phyloP scores from a whole-genome alignment of 2,797 vertebrate genomes.

The Anabacerthia variegaticeps region DNA sequence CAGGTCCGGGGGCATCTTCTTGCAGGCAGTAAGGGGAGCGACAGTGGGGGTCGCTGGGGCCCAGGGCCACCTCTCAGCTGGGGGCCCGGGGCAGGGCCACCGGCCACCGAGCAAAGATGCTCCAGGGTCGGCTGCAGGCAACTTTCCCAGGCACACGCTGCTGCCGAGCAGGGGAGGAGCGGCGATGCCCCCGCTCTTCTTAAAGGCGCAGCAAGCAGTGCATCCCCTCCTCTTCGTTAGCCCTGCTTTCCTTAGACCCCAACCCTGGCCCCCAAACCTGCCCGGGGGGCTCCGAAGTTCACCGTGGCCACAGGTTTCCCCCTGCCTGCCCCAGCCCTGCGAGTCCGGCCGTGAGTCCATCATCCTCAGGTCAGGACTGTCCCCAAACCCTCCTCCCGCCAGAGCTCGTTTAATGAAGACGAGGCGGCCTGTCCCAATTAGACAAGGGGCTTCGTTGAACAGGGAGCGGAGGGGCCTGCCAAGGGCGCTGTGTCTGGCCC shows the following conservation, averaged over 20 bases:
- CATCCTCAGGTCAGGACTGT: background rate
- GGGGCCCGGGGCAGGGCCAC: background rate
- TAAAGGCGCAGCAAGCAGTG: slow-evolving; percentile 43
- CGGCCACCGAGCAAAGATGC: background rate
- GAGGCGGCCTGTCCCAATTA: slow-evolving; percentile 61
- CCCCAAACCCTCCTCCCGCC: background rate
- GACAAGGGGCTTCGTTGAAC: slow-evolving; percentile 52
- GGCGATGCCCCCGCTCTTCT: slow-evolving; percentile 19
- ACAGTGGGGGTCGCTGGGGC: background rate
- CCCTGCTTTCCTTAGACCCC: background rate
- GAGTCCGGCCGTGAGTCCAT: background rate
- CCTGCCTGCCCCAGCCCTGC: background rate
- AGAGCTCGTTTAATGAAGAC: slow-evolving; percentile 41
- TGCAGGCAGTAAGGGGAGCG: fast-evolving
- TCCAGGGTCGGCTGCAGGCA: slow-evolving; percentile 2
- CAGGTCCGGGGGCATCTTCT: slow-evolving; percentile 10
- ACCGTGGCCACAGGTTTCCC: background rate
- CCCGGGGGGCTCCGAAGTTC: background rate
- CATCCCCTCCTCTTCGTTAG: background rate
- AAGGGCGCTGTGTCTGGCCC: slow-evolving; percentile 47
- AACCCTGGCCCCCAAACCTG: background rate
- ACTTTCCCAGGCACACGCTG: slow-evolving; percentile 52
- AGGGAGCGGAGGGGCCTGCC: slow-evolving; percentile 43
- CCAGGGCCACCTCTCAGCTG: background rate
- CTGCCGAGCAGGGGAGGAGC: slow-evolving; percentile 32